Base-by-base conservation (phyloP, 2,113 vertebrate genomes). In the Seriola rivoliana region DNA sequence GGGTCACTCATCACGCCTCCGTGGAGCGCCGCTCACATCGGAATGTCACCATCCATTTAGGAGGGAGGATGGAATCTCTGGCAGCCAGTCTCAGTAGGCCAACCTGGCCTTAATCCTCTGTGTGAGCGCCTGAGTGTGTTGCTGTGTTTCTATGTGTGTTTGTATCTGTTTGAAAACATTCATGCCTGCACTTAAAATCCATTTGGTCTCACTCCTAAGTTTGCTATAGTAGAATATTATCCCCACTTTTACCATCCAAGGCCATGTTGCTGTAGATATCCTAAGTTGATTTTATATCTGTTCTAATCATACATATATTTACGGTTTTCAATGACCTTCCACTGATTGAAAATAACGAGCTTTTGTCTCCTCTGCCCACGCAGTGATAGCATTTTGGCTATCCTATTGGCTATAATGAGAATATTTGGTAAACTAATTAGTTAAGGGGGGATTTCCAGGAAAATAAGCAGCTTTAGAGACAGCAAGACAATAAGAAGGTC, bases 31-130 rank as follows among this genome's bases (percentile, higher is more conserved):
- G 72, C 85, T 88, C 82, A 48, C 90, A 86, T 92, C 70, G 80
- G 89, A 90, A 92, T 92, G 92, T 93, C 93, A 89, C 76, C 90
- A 87, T 89, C 77, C 87, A 91, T 93, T 93, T 91, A 84, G 78
- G 82, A 87, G 78, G 71, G 74, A 88, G 87, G 81, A 62, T 62
- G 78, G 88, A 85, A 84, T 90, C 88, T 75, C 80, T 77, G 88
- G 86, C 90, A 91, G 89, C 62, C 82, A 65, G 78, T 36, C 83
- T 85, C 91, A 83, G 85, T 79, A 62, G 80, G 80, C 79, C 87
- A 82, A 87, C 92, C 90, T 90, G 89, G 70, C 86, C 90, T 89
- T 89, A 93, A 94, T 94, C 92, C 91, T 63, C 11, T 48, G 67
- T 77, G 80, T 62, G 89, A 78, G 81, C 11, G 25, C 9, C 36